phyloP scores from a whole-genome alignment of 2,797 vertebrate genomes.

The Muscicapa comitata region DNA sequence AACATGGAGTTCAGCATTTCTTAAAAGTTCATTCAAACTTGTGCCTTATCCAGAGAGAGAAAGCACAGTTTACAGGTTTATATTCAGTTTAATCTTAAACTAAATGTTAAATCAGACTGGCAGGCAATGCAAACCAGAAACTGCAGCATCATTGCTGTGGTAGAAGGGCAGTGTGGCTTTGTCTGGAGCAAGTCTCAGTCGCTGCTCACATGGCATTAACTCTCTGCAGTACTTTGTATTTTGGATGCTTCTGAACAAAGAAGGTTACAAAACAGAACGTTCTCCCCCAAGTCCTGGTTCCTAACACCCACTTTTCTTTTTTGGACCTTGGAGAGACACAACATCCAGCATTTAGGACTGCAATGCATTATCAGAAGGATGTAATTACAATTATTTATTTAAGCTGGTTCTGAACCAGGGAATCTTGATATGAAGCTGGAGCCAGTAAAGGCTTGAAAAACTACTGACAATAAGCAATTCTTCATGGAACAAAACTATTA shows the following conservation, averaged over 20 bases:
- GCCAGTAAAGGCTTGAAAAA: slow-evolving; percentile 87
- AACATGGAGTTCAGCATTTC: background rate
- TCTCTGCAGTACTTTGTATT: background rate
- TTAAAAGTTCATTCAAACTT: background rate
- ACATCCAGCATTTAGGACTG: background rate
- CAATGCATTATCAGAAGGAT: slow-evolving; percentile 37
- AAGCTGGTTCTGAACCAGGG: slow-evolving; percentile 55
- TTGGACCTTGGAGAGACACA: background rate
- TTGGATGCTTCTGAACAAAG: background rate
- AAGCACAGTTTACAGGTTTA: background rate
- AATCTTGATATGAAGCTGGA: slow-evolving; percentile 78
- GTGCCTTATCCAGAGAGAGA: background rate
- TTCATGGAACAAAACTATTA: slow-evolving; percentile 96
- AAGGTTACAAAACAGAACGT: background rate
- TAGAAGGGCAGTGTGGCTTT: background rate
- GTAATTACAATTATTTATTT: slow-evolving; percentile 69
- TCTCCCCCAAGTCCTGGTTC: background rate
- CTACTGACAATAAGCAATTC: slow-evolving; percentile 93
- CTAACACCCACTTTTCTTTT: background rate
- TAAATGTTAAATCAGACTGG: background rate
- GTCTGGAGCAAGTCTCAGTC: slow-evolving; percentile 3
- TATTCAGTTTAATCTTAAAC: background rate
- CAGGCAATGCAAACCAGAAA: background rate
- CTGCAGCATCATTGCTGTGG: background rate
- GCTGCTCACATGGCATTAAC: background rate